Evolutionary conservation across 30 jellyfish, hydroid and myxozoan species (phyloP), one percentile per base, ranked within the genome.

Genomic region (Phacellophora camtschatica): DNA sequence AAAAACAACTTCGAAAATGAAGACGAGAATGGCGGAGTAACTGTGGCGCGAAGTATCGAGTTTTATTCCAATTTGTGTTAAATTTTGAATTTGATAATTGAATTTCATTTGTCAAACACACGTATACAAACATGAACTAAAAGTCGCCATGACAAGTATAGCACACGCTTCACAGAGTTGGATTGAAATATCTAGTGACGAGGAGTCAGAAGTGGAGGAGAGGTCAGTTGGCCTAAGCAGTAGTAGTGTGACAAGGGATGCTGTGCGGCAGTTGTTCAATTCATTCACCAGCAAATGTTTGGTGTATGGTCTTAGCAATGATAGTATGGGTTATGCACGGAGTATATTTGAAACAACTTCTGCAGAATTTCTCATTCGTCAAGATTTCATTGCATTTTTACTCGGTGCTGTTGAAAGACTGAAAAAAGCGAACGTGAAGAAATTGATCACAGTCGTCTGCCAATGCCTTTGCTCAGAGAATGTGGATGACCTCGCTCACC

Each of bases 141-240:
- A 29, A 1, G 50, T 36, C 13, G 65, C 28, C 18, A 72, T 72
- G 86, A 36, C 74, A 2, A 11, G 37, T 31, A 1, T 53, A 42
- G 31, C 74, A 50, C 15, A 1, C 3, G 6, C 49, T 29, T 32
- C 64, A 50, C 15, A 19, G 43, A 56, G 20, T 3, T 72, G 39
- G 19, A 84, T 84, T 32, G 95, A 84, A 33, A 84, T 84, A 24
- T 84, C 95, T 0, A 84, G 95, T 45, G 95, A 84, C 31, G 87
- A 69, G 23, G 87, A 82, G 7, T 25, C 41, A 8, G 72, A 59
- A 27, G 91, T 22, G 15, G 66, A 45, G 18, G 74, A 27, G 0
- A 11, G 0, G 11, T 43, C 63, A 1, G 18, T 19, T 48, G 83
- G 86, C 86, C 74, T 72, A 51, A 24, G 35, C 31, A 15, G 25